Percentiles rank a stretch among this genome's conserved stretches.
Conservation (phyloP, 2,113 vertebrate genomes). For the Burhinus bistriatus region DNA sequence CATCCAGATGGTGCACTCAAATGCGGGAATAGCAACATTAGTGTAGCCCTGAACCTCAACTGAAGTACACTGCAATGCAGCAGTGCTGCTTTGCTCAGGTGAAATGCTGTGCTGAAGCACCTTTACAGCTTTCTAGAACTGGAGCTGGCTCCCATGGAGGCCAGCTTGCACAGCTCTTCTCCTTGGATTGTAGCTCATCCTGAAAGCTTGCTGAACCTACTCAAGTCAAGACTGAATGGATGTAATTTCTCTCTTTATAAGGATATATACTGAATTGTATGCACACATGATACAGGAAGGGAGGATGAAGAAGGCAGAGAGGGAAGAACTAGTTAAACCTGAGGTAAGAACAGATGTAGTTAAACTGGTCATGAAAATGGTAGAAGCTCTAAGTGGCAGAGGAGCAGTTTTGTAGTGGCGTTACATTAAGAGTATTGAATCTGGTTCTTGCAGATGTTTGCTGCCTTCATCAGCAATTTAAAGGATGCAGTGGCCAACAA, state of each 20-base stretch:
- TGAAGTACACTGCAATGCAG: neutral
- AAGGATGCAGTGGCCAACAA: neutral
- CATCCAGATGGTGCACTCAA: conserved; percentile 29
- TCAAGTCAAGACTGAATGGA: neutral
- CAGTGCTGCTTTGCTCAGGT: neutral
- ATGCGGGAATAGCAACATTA: neutral
- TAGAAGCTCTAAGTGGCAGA: neutral
- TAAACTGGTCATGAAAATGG: neutral
- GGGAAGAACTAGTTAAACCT: neutral
- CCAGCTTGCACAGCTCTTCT: neutral
- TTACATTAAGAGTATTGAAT: neutral
- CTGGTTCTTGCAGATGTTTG: neutral
- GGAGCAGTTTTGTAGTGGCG: neutral
- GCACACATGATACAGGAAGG: neutral
- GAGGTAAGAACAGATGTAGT: neutral
- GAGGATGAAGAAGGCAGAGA: neutral
- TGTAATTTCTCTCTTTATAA: neutral
- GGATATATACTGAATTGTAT: neutral
- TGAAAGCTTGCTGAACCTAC: neutral
- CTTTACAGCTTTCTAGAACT: neutral
- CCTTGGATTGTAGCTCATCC: neutral
- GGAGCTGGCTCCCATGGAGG: neutral
- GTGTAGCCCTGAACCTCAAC: neutral
- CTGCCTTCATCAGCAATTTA: neutral
- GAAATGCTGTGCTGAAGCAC: neutral